Evolutionary conservation across 1,140 invertebrate species (phyloP).

Genomic region (Apis laboriosa): DNA sequence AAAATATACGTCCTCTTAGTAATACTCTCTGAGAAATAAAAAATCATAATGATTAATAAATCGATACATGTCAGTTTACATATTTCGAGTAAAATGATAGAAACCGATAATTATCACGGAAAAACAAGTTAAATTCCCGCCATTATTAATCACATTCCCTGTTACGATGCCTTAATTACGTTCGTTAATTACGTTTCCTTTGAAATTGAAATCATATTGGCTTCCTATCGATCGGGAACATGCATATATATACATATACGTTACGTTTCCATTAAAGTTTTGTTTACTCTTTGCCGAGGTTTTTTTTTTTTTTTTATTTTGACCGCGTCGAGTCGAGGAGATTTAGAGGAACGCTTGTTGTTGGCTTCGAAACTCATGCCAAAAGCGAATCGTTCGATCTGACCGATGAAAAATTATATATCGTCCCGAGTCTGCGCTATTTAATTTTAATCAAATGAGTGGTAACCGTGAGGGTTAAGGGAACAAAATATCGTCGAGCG

Average conservation of each 20-base stretch:
- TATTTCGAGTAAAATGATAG: background rate
- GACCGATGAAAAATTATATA: conserved; percentile 19
- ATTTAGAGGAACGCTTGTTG: conserved; percentile 21
- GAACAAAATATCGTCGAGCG: background rate
- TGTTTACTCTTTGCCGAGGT: background rate
- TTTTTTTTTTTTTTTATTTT: background rate
- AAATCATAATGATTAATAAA: no score
- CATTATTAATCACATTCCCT: background rate
- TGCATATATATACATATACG: background rate
- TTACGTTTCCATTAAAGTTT: conserved; percentile 19
- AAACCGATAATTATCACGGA: background rate
- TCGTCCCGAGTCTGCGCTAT: background rate
- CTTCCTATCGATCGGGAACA: background rate
- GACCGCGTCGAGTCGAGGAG: background rate
- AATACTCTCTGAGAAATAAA: no score
- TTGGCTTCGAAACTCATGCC: conserved; percentile 6
- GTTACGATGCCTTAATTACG: background rate
- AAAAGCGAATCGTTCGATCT: background rate
- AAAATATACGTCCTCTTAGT: no score
- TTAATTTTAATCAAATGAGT: conserved; percentile 17
- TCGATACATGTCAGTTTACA: no score
- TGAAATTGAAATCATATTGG: conserved; percentile 1
- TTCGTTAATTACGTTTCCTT: background rate
- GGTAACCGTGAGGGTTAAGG: no score
- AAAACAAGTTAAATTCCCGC: background rate